Percentiles rank a stretch among this genome's conserved stretches.
Evolutionary conservation across 2,113 vertebrate genomes (phyloP).

Genomic region (Sisor rabdophorus): DNA sequence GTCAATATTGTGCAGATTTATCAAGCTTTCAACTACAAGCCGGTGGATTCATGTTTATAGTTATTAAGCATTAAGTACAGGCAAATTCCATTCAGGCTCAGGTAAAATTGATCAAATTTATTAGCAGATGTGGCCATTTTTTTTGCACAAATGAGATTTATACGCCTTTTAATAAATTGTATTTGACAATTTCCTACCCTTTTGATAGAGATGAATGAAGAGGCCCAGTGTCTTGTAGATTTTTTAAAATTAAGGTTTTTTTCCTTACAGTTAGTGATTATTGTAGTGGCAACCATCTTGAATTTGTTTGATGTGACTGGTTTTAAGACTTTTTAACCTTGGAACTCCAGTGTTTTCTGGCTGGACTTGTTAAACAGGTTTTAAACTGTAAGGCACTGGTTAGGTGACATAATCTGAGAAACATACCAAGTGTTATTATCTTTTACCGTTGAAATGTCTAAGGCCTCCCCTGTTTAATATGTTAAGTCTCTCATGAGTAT

Average conservation of each 20-base stretch:
- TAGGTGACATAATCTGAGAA: slow-evolving; percentile 5
- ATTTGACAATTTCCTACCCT: slow-evolving; percentile 16
- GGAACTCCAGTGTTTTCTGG: slow-evolving; percentile 1
- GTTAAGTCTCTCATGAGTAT: slow-evolving; percentile 42
- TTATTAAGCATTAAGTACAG: slow-evolving; percentile 20
- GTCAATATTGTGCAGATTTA: background rate
- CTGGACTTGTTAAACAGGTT: slow-evolving; percentile 13
- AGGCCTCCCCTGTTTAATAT: slow-evolving; percentile 12
- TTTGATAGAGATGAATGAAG: slow-evolving; percentile 36
- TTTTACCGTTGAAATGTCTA: background rate
- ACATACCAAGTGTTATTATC: background rate
- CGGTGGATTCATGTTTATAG: slow-evolving; percentile 25
- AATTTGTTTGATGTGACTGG: background rate
- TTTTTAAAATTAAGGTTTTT: slow-evolving; percentile 19
- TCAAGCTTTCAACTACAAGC: slow-evolving; percentile 18
- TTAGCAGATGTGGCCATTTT: slow-evolving; percentile 24
- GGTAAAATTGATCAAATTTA: slow-evolving; percentile 33
- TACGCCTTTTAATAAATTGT: slow-evolving; percentile 42
- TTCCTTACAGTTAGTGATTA: slow-evolving; percentile 15
- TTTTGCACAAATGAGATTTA: slow-evolving; percentile 33
- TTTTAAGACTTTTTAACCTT: background rate
- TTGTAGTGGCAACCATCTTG: slow-evolving; percentile 6
- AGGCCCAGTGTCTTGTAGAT: slow-evolving; percentile 18
- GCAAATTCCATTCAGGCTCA: slow-evolving; percentile 29
- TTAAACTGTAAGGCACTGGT: background rate